Base-by-base conservation (phyloP, 1,140 invertebrate genomes). In the Dendrolimus kikuchii region DNA sequence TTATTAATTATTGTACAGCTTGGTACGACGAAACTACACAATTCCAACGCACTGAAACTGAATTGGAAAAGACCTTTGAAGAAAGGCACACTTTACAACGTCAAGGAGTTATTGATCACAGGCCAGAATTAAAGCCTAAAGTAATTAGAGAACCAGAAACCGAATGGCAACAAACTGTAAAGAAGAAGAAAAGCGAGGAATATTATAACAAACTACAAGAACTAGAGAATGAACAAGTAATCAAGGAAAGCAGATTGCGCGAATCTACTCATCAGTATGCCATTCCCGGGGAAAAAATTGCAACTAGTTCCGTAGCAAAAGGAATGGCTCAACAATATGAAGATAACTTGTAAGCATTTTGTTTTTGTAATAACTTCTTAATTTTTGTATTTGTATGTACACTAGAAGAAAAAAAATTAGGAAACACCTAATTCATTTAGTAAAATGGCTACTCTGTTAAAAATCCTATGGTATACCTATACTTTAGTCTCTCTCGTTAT, bases 21-120 rank as follows among this genome's bases (percentile, higher is more conserved):
- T 97, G 96, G 95, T 97, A 98, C 88, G 96, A 98, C 89, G 95
- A 95, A 75, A 90, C 95, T 70, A 90, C 92, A 62, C 91, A 92
- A 76, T 96, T 96, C 81, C 95, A 97, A 81, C 91, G 95, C 56
- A 89, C 93, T 86, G 93, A 94, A 70, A 95, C 92, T 48, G 96
- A 97, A 85, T 86, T 96, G 57, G 94, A 96, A 71, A 92, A 92
- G 79, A 92, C 95, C 37, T 96, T 97, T 74, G 95, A 96, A 79
- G 95, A 97, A 77, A 91, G 95, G 56, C 91, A 93, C 71, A 89
- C 87, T 45, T 81, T 91, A 61, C 89, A 90, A 56, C 91, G 93
- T 57, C 88, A 90, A 62, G 90, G 89, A 49, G 89, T 89, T 36
- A 89, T 92, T 59, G 89, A 89, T 38, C 82, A 89, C 46, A 88